Evolutionary conservation across 2,113 vertebrate species (phyloP).

Genomic region (Platysternon megacephalum): DNA sequence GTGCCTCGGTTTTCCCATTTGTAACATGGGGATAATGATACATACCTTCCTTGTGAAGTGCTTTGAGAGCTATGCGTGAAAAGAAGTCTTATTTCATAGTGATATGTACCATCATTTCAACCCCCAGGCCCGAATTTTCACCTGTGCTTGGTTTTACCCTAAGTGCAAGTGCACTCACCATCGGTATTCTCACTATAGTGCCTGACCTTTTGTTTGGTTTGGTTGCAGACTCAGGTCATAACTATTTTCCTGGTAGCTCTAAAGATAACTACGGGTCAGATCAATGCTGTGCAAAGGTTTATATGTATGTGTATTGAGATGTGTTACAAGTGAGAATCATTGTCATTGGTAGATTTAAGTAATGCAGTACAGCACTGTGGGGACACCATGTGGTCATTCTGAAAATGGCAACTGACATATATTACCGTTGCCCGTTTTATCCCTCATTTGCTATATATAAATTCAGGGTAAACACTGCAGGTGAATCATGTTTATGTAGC

Average conservation of each 20-base stretch:
- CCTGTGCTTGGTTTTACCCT: neutral
- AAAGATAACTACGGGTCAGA: neutral
- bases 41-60: neutral
- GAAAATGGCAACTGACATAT: neutral
- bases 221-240: neutral
- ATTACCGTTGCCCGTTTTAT: neutral
- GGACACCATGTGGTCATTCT: slow-evolving; percentile 73
- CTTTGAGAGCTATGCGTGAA: neutral
- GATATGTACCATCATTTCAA: neutral
- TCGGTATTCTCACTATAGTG: fast-evolving
- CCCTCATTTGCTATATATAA: neutral
- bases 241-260: neutral
- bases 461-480: neutral
- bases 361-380: slow-evolving; percentile 39
- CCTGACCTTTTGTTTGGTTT: neutral
- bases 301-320: neutral
- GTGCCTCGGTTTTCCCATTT: fast-evolving
- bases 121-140: slow-evolving; percentile 36
- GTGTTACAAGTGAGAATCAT: neutral
- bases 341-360: neutral
- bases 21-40: neutral
- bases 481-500: neutral
- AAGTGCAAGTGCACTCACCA: neutral
- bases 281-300: neutral
- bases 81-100: neutral